phyloP scores from a whole-genome alignment of 2,888 invertebrate species.

The Neelides folsomi region DNA sequence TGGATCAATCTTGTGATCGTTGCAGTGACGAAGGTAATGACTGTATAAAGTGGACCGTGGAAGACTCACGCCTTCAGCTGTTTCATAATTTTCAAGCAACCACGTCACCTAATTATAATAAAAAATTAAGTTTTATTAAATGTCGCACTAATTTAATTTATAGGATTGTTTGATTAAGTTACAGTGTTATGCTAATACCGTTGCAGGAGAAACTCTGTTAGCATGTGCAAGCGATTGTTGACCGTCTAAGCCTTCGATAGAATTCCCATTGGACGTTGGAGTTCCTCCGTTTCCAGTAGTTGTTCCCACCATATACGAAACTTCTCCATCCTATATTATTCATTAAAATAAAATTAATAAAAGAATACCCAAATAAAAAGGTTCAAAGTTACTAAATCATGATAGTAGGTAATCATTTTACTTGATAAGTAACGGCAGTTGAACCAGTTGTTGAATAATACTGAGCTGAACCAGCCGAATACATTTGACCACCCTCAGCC shows the following conservation, averaged over 20 bases:
- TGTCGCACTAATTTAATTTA: no score
- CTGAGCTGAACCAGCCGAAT: slow-evolving; percentile 53
- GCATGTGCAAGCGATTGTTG: slow-evolving; percentile 54
- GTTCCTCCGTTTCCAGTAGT: slow-evolving; percentile 38
- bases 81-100: slow-evolving; percentile 49
- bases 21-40: slow-evolving; percentile 92
- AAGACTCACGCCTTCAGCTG: slow-evolving; percentile 47
- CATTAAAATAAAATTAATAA: neutral
- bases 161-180: no score
- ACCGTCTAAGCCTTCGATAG: slow-evolving; percentile 43
- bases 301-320: slow-evolving; percentile 44
- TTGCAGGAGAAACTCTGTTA: slow-evolving; percentile 75
- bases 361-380: neutral
- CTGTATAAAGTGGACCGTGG: slow-evolving; percentile 59
- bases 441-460: slow-evolving; percentile 54
- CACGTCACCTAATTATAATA: slow-evolving; percentile 38
- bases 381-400: slow-evolving; percentile 6
- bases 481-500: slow-evolving; percentile 49
- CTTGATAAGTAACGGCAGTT: slow-evolving; percentile 34
- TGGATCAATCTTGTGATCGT: slow-evolving; percentile 82
- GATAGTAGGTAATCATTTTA: neutral
- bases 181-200: no score
- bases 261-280: slow-evolving; percentile 41
- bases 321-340: slow-evolving; percentile 38
- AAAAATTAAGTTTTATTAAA: neutral